Evolutionary conservation across 1,140 invertebrate genomes (phyloP), one percentile per base, ranked within the genome.

Genomic region (Meteorus sp.): DNA sequence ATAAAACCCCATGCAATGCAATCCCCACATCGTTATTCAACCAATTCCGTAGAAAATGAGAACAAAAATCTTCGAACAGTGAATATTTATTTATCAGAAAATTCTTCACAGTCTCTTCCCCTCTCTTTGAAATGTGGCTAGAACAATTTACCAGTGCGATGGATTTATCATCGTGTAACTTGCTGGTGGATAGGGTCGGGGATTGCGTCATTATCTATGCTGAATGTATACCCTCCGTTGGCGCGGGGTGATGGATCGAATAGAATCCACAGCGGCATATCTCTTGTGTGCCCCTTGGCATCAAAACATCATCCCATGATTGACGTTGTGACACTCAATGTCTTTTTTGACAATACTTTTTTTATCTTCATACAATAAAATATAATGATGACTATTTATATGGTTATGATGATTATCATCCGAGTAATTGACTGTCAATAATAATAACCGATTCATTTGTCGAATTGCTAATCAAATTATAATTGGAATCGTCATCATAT

Each of bases 201-300:
- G 71, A 75, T 61, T 77, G 74, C 70, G 72, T 77, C 75, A 76
- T 77, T 65, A 68, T 77, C 70, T 51, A 51, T 35, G 31, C n/a
- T 65, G 54, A 60, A 55, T 67, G 56, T 50, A 33, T 54, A 55
- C 62, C 31, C 43, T 25, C 8, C 31, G n/a, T 13, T 47, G 15
- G 17, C 17, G 23, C 15, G 19, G 20, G 39, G 20, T 47, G 15
- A 47, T 20, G 20, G 13, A 48, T 27, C 17, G 43, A 27, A 27
- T 25, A 15, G 22, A 13, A 41, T 27, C 52, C 20, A 29, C 19
- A 33, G 53, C 27, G 54, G 39, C 51, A 60, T 60, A 54, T 48
- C 41, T 35, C 27, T 22, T 11, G 17, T 9, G 29, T 35, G 17
- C 17, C 17, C 22, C 31, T 22, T 4, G 22, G 45, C n/a, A n/a